Percentiles rank a stretch among this genome's conserved stretches.
phyloP scores from a whole-genome alignment of 2,888 invertebrate species.

The Ceratothoa steindachneri region DNA sequence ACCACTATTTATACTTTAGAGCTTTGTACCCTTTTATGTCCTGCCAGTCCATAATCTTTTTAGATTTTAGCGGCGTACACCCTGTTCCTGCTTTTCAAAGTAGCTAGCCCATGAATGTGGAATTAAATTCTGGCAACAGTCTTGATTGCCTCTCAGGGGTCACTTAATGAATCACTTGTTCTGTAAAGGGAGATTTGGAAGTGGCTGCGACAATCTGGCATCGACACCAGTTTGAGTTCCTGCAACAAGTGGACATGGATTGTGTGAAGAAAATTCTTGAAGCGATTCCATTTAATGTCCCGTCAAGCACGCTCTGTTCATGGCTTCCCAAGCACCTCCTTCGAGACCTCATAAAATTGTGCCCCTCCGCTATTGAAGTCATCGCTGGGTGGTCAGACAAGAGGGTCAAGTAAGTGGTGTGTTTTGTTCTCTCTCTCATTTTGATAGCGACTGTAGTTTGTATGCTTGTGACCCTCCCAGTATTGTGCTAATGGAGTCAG shows the following conservation, averaged over 20 bases:
- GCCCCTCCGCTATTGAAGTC: conserved; percentile 28
- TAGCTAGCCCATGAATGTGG: too few species aligned
- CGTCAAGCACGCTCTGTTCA: conserved; percentile 21
- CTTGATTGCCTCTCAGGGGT: too few species aligned
- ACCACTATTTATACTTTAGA: too few species aligned
- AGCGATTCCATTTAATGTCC: conserved; percentile 22
- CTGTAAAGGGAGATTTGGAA: conserved; percentile 39
- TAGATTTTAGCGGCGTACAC: too few species aligned
- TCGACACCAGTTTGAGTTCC: conserved; percentile 42
- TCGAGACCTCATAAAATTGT: conserved; percentile 30
- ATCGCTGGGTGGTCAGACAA: conserved; percentile 32
- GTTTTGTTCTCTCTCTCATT: not conserved
- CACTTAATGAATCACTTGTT: too few species aligned
- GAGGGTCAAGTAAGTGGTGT: conserved; percentile 34
- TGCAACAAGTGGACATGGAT: conserved; percentile 4
- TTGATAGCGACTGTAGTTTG: too few species aligned
- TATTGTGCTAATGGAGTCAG: too few species aligned
- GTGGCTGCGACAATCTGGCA: conserved; percentile 41
- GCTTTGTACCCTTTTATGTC: too few species aligned
- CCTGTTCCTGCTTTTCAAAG: too few species aligned
- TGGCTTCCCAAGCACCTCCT: conserved; percentile 37
- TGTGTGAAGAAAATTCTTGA: conserved; percentile 29
- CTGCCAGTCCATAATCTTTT: too few species aligned
- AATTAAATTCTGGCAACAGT: too few species aligned
- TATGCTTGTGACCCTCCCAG: too few species aligned